phyloP scores from a whole-genome alignment of 92 coral and sea anemone genomes.

The Nematostella vectensis region DNA sequence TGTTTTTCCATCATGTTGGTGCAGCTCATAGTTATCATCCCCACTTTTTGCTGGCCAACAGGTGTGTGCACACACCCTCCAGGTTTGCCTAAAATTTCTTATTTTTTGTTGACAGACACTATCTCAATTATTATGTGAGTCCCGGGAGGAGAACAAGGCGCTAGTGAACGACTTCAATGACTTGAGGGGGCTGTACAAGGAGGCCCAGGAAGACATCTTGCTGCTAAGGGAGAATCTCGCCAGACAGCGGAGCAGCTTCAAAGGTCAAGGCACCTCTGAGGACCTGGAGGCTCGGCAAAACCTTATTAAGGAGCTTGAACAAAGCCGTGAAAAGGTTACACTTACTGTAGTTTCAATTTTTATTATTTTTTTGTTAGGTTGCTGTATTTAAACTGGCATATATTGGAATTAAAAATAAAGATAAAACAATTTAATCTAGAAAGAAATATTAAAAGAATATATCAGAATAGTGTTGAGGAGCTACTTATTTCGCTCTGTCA shows the following conservation, averaged over 20 bases:
- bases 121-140: slow-evolving; percentile 73
- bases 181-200: slow-evolving; percentile 69
- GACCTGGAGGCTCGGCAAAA: slow-evolving; percentile 67
- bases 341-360: too few species aligned
- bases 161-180: slow-evolving; percentile 72
- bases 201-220: slow-evolving; percentile 92
- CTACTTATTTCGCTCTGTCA: too few species aligned
- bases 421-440: too few species aligned
- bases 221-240: slow-evolving; percentile 69
- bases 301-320: slow-evolving; percentile 63
- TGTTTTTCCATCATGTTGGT: too few species aligned
- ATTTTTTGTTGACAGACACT: slow-evolving; percentile 42
- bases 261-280: slow-evolving; percentile 27
- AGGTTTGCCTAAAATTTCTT: too few species aligned
- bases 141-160: slow-evolving; percentile 81
- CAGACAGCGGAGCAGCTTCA: slow-evolving; percentile 39
- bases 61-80: too few species aligned
- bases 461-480: too few species aligned
- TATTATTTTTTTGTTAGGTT: not conserved
- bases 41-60: too few species aligned
- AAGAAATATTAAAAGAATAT: too few species aligned
- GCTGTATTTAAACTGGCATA: not conserved
- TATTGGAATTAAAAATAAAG: not conserved
- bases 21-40: too few species aligned
- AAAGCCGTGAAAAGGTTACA: slow-evolving; percentile 75